phyloP scores from a whole-genome alignment of 2,113 vertebrate species.

The Daubentonia madagascariensis region DNA sequence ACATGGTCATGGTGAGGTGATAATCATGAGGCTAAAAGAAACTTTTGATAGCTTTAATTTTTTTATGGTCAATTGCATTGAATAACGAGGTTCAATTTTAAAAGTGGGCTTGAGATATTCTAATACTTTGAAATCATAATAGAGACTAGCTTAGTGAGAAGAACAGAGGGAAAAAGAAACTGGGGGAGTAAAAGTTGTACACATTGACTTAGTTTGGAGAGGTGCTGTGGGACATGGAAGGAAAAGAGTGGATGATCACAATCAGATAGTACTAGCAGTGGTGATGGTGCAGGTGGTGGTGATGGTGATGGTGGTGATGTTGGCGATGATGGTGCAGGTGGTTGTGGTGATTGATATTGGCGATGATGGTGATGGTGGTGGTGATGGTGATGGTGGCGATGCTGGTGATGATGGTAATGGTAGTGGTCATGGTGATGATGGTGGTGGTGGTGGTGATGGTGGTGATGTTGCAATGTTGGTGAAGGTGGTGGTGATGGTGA shows the following conservation, averaged over 20 bases:
- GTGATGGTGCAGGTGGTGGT: accelerated
- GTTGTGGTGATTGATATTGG: not conserved
- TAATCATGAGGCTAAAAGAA: not conserved
- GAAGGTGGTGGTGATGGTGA: not conserved
- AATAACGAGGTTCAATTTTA: not conserved
- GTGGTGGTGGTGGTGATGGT: no score
- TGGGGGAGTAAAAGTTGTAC: not conserved
- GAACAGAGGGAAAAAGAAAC: not conserved
- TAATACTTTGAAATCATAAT: not conserved
- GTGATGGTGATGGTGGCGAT: no score
- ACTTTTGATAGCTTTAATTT: not conserved
- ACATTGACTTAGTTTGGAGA: not conserved
- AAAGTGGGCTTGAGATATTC: not conserved
- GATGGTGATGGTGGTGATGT: accelerated
- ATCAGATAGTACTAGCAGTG: no score
- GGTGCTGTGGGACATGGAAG: not conserved
- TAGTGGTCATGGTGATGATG: not conserved
- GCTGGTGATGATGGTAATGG: not conserved
- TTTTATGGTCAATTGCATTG: not conserved
- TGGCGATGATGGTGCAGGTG: not conserved
- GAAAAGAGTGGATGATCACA: not conserved
- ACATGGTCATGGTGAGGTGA: not conserved
- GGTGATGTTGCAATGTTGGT: not conserved
- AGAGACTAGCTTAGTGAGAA: not conserved
- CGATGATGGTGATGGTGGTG: not conserved